Percentiles rank a stretch among this genome's conserved stretches.
Evolutionary conservation across 2,888 invertebrate genomes (phyloP).

Genomic region (Opisthograptis luteolata): DNA sequence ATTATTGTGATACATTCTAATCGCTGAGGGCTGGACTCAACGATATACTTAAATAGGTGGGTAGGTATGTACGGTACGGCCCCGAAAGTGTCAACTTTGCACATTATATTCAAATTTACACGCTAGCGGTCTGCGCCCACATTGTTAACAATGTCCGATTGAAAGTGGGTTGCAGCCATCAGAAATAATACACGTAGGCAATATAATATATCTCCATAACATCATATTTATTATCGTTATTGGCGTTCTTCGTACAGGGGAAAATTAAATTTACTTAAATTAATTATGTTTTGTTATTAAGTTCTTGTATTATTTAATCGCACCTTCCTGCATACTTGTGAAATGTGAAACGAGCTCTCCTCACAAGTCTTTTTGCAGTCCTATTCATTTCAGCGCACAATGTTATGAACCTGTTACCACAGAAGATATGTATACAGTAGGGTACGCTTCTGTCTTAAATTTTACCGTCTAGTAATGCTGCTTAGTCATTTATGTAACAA

Average conservation of each 20-base stretch:
- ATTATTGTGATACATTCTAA: background rate
- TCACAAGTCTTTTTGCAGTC: too few species aligned
- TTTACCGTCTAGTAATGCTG: background rate
- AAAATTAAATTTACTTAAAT: background rate
- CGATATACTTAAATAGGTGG: conserved; percentile 4
- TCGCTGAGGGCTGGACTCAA: background rate
- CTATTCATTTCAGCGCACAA: too few species aligned
- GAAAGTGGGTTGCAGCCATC: conserved; percentile 25
- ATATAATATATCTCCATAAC: background rate
- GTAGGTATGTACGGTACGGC: conserved; percentile 9
- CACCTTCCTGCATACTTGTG: too few species aligned
- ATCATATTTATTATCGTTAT: background rate
- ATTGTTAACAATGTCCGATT: conserved; percentile 24
- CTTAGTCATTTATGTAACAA: conserved; percentile 24
- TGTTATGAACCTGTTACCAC: too few species aligned
- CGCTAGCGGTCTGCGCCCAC: conserved; percentile 22
- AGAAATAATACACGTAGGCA: background rate
- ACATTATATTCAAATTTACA: conserved; percentile 27
- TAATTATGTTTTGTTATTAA: too few species aligned
- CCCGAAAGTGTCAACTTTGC: conserved; percentile 28
- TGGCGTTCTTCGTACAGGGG: too few species aligned
- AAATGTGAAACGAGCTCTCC: too few species aligned
- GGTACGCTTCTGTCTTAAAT: background rate
- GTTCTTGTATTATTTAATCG: too few species aligned
- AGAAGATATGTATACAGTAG: too few species aligned